Evolutionary conservation across 2,113 vertebrate species (phyloP).

Genomic region (Salvelinus namaycush): DNA sequence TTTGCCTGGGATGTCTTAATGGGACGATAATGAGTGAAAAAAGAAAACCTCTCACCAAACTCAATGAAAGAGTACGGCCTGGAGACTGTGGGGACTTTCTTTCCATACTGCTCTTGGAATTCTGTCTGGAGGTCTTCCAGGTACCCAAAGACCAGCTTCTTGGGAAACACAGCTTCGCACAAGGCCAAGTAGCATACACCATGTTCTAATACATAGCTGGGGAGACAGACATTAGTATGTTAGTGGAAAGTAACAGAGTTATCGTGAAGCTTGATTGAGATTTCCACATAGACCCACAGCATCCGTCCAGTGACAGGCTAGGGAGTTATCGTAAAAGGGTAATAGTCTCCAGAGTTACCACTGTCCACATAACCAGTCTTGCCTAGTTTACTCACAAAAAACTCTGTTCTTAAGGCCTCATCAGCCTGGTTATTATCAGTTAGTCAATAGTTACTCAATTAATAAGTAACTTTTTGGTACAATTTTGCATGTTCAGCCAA

Average conservation of each 20-base stretch:
- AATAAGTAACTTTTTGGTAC: too few relatives aligned
- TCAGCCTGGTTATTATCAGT: too few relatives aligned
- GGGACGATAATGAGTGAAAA: neutral
- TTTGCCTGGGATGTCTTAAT: neutral
- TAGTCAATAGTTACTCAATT: too few relatives aligned
- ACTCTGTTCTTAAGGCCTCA: too few relatives aligned
- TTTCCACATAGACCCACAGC: too few relatives aligned
- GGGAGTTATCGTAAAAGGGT: too few relatives aligned
- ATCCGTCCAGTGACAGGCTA: too few relatives aligned
- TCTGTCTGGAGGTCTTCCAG: conserved; percentile 94
- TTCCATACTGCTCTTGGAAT: conserved; percentile 96
- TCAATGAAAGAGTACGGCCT: conserved; percentile 98
- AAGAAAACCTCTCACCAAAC: conserved; percentile 83
- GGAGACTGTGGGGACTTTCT: conserved; percentile 93
- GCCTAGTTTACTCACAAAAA: too few relatives aligned
- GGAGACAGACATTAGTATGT: neutral
- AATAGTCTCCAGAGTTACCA: too few relatives aligned
- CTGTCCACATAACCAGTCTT: too few relatives aligned
- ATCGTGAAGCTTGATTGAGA: too few relatives aligned
- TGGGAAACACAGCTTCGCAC: conserved; percentile 92
- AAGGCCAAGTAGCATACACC: conserved; percentile 95
- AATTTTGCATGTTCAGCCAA: too few relatives aligned
- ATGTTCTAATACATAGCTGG: conserved; percentile 91
- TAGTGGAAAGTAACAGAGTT: neutral
- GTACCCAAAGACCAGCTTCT: conserved; percentile 94